A percentile compares a stretch with the other conserved stretches of the same genome.
phyloP scores from a whole-genome alignment of 2,888 invertebrate genomes.

The Mythimna lalbum region DNA sequence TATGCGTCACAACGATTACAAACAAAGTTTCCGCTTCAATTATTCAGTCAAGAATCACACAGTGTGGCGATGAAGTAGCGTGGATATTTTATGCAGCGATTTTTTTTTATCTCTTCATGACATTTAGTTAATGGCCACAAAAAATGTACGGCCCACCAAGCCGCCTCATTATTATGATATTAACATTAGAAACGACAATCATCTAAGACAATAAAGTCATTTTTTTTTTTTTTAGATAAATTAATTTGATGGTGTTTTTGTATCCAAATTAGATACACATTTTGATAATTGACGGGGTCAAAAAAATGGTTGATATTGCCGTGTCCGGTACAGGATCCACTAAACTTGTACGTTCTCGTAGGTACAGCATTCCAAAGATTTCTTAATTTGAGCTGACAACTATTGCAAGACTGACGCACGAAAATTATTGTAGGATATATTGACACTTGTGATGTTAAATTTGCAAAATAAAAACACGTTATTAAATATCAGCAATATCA shows the following conservation, averaged over 20 bases:
- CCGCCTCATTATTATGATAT: slow-evolving; percentile 12
- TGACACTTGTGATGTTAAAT: slow-evolving; percentile 15
- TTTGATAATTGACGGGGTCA: slow-evolving; percentile 74
- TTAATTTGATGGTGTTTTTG: slow-evolving; percentile 70
- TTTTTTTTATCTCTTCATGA: slow-evolving; percentile 32
- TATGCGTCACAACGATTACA: slow-evolving; percentile 62
- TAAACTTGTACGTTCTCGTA: slow-evolving; percentile 56
- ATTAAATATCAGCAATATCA: slow-evolving; percentile 24
- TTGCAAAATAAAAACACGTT: slow-evolving; percentile 15
- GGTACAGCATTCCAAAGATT: slow-evolving; percentile 67
- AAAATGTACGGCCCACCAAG: slow-evolving; percentile 16
- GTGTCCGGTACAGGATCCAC: slow-evolving; percentile 77
- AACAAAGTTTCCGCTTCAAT: slow-evolving; percentile 62
- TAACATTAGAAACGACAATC: slow-evolving; percentile 19
- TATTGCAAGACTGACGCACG: slow-evolving; percentile 56
- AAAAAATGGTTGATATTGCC: slow-evolving; percentile 77
- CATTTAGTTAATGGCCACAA: slow-evolving; percentile 38
- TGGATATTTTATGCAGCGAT: slow-evolving; percentile 43
- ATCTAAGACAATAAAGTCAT: slow-evolving; percentile 55
- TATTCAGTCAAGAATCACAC: slow-evolving; percentile 55
- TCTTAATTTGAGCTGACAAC: slow-evolving; percentile 62
- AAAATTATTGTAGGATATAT: slow-evolving; percentile 35
- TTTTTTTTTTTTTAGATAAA: slow-evolving; percentile 66
- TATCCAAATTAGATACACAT: slow-evolving; percentile 65
- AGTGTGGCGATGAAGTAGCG: slow-evolving; percentile 37